phyloP scores from a whole-genome alignment of 64 coral and sea anemone genomes.

The Acropora yongei region DNA sequence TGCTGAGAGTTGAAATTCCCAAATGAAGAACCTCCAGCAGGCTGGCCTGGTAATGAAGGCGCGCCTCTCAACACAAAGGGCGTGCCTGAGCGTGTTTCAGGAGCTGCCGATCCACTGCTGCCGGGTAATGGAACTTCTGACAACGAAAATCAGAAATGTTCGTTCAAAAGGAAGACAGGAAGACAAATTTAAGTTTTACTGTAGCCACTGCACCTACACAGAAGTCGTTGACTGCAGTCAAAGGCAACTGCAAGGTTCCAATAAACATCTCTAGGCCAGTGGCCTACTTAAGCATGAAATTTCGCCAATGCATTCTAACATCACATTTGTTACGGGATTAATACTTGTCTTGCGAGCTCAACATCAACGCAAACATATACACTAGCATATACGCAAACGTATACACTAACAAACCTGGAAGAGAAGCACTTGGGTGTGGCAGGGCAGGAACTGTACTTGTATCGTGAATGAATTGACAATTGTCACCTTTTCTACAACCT shows the following conservation, averaged over 20 bases:
- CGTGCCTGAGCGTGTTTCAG: neutral
- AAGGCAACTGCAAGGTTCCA: too few species aligned
- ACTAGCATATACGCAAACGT: neutral
- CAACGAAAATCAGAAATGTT: neutral
- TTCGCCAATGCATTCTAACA: too few species aligned
- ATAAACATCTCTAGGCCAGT: too few species aligned
- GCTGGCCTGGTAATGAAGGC: neutral
- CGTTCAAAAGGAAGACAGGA: neutral
- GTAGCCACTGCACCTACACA: too few species aligned
- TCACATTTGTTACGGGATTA: too few species aligned
- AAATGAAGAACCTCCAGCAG: neutral
- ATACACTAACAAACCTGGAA: neutral
- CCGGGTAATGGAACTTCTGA: neutral
- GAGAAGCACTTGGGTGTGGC: neutral
- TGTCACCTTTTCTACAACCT: neutral
- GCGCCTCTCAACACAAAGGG: constrained; percentile 19
- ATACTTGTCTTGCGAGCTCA: neutral
- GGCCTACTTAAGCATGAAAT: too few species aligned
- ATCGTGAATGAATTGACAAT: neutral
- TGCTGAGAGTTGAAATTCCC: neutral
- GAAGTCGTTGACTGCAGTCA: too few species aligned
- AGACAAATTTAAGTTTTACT: too few species aligned
- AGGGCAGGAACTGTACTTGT: neutral
- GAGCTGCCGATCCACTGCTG: neutral
- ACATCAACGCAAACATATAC: too few species aligned